Evolutionary conservation across 2,888 invertebrate genomes (phyloP), one percentile per base, ranked within the genome.

Genomic region (Micoletzkya japonica): DNA sequence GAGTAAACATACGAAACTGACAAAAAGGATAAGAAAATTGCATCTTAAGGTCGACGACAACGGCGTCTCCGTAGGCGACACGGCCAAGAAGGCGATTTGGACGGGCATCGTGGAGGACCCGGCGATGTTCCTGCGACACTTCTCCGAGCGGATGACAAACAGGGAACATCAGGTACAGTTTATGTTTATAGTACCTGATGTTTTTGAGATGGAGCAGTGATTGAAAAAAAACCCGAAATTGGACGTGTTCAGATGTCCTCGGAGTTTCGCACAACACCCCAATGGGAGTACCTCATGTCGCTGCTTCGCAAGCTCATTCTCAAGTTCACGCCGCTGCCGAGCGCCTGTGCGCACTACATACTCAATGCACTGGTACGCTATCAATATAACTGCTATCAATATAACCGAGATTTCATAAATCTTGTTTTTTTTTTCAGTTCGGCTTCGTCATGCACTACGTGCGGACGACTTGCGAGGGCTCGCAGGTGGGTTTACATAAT

Each of bases 381-480:
- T 49, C 14, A 3, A 32, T 28, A 6, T 63, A 4, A 26, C 4
- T 56, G 4, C 4, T 36, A 14, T 44, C 20, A 67, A 4, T 64
- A 4, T n/a, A 54, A 54, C 4, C 52, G 28, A 49, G 70, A 32
- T 26, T 56, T 56, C 56, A n/a, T 7, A 3, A 56, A 6, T 56
- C 56, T 14, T 26, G 17, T n/a, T 37, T 30, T 20, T n/a, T 26
- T 60, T 74, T 85, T 30, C 79, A 88, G 88, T 87, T 98, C 79
- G 98, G 98, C 1, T 98, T 95, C 85, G 93, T 98, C 2, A 98
- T 98, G 97, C 98, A 96, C 88, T 97, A 97, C 85, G 96, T 97
- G 2, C 89, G 98, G 69, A 92, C 94, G 17, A 95, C 97, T 0
- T 93, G 95, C 83, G 96, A 97, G 85, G 93, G 93, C 59, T 94